A percentile compares a stretch with the other conserved stretches of the same genome.
Evolutionary conservation across 2,113 vertebrate genomes (phyloP).

Genomic region (Vidua macroura): DNA sequence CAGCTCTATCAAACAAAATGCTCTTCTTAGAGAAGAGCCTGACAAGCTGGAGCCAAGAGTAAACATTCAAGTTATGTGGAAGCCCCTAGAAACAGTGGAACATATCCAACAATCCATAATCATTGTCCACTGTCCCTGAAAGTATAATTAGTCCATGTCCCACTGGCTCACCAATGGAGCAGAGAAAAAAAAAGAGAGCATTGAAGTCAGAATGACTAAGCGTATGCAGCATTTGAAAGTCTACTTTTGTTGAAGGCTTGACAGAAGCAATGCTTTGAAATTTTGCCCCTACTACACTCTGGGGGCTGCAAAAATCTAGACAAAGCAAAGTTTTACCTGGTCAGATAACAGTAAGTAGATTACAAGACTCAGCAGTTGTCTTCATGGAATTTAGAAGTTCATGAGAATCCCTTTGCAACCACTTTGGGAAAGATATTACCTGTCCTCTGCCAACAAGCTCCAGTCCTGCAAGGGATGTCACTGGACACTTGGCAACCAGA

Average conservation of each 20-base stretch:
- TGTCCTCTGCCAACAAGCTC: neutral
- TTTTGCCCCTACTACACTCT: neutral
- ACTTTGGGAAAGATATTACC: neutral
- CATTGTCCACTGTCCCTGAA: conserved; percentile 36
- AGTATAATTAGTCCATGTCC: conserved; percentile 50
- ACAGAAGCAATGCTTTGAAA: neutral
- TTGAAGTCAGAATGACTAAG: neutral
- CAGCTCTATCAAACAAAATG: conserved; percentile 7
- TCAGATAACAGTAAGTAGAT: neutral
- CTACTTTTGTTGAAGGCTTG: neutral
- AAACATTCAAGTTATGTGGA: conserved; percentile 36
- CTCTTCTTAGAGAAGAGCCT: neutral
- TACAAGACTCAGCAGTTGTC: neutral
- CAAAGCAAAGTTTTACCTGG: neutral
- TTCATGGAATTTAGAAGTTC: neutral
- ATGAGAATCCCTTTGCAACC: neutral
- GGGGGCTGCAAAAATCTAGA: neutral
- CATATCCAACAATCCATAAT: conserved; percentile 54
- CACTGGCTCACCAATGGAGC: neutral
- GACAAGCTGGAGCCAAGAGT: conserved; percentile 28
- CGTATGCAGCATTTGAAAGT: neutral
- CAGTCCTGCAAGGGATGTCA: neutral
- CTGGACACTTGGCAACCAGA: conserved; percentile 2
- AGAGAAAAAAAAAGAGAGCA: neutral
- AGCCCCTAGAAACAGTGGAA: conserved; percentile 62